Percentiles rank a stretch among this genome's conserved stretches.
Conservation (phyloP, 2,113 vertebrate species). For the Oncorhynchus nerka region DNA sequence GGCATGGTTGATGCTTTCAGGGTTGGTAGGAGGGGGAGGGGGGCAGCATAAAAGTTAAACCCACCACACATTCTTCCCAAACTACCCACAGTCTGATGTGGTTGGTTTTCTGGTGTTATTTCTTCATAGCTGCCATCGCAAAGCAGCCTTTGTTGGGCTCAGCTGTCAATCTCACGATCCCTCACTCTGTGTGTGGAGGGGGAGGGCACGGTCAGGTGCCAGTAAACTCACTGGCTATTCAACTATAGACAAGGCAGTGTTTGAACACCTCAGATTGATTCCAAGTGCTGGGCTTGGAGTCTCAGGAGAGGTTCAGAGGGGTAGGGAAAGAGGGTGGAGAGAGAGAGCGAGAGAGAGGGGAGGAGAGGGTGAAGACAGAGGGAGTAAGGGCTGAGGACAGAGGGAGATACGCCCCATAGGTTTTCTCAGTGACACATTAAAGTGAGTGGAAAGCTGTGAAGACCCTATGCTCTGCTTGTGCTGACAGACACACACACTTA, state of each 20-base stretch:
- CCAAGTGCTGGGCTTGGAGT: constrained; percentile 9
- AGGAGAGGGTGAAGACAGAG: too few species aligned
- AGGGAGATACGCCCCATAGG: constrained; percentile 8
- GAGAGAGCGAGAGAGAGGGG: neutral
- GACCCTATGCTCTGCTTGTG: constrained; percentile 20
- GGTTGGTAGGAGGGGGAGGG: constrained; percentile 41
- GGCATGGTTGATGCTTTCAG: constrained; percentile 48
- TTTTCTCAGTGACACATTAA: constrained; percentile 31
- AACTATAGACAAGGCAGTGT: constrained; percentile 9
- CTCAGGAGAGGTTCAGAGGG: neutral
- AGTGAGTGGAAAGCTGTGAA: constrained; percentile 16
- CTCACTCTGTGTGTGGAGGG: constrained; percentile 32
- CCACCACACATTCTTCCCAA: constrained; percentile 52
- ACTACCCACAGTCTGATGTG: constrained; percentile 61
- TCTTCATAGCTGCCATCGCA: constrained; percentile 31
- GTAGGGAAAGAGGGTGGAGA: neutral
- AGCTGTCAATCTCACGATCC: constrained; percentile 31
- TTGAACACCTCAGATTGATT: constrained; percentile 15
- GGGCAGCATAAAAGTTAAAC: constrained; percentile 34
- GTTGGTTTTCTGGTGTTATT: constrained; percentile 53
- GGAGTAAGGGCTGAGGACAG: too few species aligned
- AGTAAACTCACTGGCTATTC: constrained; percentile 22
- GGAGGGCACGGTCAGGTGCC: neutral
- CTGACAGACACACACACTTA: neutral
- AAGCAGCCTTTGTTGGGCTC: constrained; percentile 28